Conservation (phyloP, 2,888 invertebrate genomes). For the Cinara cedri region DNA sequence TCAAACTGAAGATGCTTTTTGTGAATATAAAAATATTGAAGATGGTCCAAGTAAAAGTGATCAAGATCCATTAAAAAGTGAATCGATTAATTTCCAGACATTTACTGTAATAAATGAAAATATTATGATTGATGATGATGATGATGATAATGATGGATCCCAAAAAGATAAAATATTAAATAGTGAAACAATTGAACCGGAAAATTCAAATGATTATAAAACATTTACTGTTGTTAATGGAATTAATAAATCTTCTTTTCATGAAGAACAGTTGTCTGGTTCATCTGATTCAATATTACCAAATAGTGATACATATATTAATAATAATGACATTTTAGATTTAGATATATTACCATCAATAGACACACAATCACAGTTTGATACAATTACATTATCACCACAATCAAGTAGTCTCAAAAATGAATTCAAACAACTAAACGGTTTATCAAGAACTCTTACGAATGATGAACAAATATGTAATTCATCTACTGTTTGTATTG, state of each 20-base stretch:
- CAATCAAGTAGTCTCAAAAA: constrained; percentile 3
- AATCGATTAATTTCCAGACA: constrained; percentile 41
- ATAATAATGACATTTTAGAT: constrained; percentile 38
- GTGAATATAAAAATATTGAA: constrained; percentile 22
- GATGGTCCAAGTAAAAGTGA: constrained; percentile 12
- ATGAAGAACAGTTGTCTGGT: neutral
- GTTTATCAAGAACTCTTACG: neutral
- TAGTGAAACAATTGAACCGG: constrained; percentile 17
- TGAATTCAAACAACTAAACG: neutral
- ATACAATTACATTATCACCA: constrained; percentile 31
- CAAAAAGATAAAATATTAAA: neutral
- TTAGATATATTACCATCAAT: constrained; percentile 31
- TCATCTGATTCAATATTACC: constrained; percentile 19
- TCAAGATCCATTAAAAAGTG: constrained; percentile 30
- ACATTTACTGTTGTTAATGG: constrained; percentile 47
- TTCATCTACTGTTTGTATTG: neutral
- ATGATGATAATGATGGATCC: neutral
- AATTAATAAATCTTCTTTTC: constrained; percentile 22
- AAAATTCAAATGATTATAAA: constrained; percentile 44
- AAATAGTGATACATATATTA: constrained; percentile 17
- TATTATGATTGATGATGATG: constrained; percentile 23
- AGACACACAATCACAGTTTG: neutral
- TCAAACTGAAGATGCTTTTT: constrained; percentile 7
- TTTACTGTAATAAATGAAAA: constrained; percentile 43
- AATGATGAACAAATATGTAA: neutral